These are phyloP conservation scores for Myripristis jacobus DNA, from an alignment of 2,797 vertebrate species.

Conservation along the genomic window DNA sequence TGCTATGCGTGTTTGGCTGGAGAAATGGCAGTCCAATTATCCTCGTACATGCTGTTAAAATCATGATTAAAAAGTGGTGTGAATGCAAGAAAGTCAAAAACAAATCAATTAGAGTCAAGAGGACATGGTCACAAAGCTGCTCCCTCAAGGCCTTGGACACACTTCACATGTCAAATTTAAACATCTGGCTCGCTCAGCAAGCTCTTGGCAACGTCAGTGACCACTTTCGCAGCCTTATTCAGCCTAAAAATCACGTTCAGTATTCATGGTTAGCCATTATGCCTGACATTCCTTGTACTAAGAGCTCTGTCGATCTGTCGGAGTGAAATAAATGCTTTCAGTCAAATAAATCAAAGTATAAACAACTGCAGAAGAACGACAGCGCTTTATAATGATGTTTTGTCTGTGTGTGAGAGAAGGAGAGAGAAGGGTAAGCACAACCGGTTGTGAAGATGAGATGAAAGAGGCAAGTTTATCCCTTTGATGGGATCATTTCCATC, in stretches of 20 bases:
- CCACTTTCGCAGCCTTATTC: slow-evolving; percentile 25
- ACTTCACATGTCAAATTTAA: slow-evolving; percentile 16
- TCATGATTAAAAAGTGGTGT: not conserved
- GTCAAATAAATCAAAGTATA: slow-evolving; percentile 62
- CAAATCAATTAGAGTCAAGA: not conserved
- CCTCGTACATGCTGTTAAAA: no score
- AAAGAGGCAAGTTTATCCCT: slow-evolving; percentile 37
- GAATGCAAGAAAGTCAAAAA: not conserved
- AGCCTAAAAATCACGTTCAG: slow-evolving; percentile 49
- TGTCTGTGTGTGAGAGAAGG: slow-evolving; percentile 11
- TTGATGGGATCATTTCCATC: slow-evolving; percentile 32
- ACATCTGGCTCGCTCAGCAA: slow-evolving; percentile 21
- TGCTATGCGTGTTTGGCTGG: no score
- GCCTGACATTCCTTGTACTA: slow-evolving; percentile 20
- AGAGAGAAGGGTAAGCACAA: slow-evolving; percentile 34
- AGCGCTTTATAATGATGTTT: slow-evolving; percentile 43
- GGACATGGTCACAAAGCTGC: no score
- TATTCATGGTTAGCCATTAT: slow-evolving; percentile 37
- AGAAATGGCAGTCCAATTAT: no score
- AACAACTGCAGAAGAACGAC: slow-evolving; percentile 38
- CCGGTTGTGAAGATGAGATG: slow-evolving; percentile 41
- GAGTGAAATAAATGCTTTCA: slow-evolving; percentile 44
- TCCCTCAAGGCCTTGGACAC: no score
- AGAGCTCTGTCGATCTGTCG: slow-evolving; percentile 28
- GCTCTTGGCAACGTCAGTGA: slow-evolving; percentile 42